These are phyloP conservation scores for Athalia cordata DNA, from an alignment of 2,888 invertebrate genomes.

Conservation along the genomic window DNA sequence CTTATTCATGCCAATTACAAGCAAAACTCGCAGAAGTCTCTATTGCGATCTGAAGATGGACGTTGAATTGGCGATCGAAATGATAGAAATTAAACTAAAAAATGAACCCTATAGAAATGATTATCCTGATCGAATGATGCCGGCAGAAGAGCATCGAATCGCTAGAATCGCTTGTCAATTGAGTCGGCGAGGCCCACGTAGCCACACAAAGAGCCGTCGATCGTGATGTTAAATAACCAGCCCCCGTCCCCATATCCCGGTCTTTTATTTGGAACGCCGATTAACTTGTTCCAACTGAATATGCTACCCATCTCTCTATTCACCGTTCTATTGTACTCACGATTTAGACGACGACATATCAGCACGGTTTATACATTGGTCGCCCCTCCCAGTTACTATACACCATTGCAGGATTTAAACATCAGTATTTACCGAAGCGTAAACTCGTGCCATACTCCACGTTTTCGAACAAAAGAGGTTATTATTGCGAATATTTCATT, in stretches of 20 bases:
- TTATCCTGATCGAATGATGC: not conserved
- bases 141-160: slow-evolving; percentile 31
- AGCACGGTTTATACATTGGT: slow-evolving; percentile 18
- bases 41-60: slow-evolving; percentile 1
- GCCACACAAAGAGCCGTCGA: slow-evolving; percentile 44
- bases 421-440: slow-evolving; percentile 36
- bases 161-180: slow-evolving; percentile 42
- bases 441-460: slow-evolving; percentile 15
- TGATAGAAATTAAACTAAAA: not conserved
- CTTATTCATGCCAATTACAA: slow-evolving; percentile 1
- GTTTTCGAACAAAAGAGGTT: slow-evolving; percentile 37
- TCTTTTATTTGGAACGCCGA: slow-evolving; percentile 46
- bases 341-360: slow-evolving; percentile 47
- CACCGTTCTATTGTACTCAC: slow-evolving; percentile 40
- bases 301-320: slow-evolving; percentile 46
- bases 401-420: slow-evolving; percentile 37
- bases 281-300: slow-evolving; percentile 48
- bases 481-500: slow-evolving; percentile 41
- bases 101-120: too few relatives aligned
- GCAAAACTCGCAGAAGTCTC: too few relatives aligned
- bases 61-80: slow-evolving; percentile 1
- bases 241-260: slow-evolving; percentile 33
- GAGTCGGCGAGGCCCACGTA: slow-evolving; percentile 36
- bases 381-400: not conserved
- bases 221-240: slow-evolving; percentile 47